Conservation (phyloP, 2,888 invertebrate genomes). For the Pristionchus fissidentatus region DNA sequence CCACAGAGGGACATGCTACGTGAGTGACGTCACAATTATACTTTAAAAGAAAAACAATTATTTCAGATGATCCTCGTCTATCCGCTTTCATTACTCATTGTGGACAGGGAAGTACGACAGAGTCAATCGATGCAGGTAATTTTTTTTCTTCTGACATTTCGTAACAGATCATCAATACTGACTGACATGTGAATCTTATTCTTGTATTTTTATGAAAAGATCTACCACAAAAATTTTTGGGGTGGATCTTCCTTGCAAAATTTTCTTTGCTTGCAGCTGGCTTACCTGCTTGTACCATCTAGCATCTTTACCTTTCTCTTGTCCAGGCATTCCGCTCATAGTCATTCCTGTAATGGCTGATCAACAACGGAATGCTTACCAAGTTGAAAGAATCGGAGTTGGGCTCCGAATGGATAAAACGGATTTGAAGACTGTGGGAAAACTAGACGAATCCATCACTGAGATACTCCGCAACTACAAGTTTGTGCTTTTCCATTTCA, state of each 20-base stretch:
- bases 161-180: background rate
- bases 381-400: slow-evolving; percentile 62
- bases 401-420: slow-evolving; percentile 27
- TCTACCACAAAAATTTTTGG: background rate
- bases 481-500: background rate
- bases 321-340: slow-evolving; percentile 76
- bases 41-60: background rate
- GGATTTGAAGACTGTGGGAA: background rate
- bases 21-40: background rate
- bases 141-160: background rate
- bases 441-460: background rate
- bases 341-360: slow-evolving; percentile 77
- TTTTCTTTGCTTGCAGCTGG: too few species aligned
- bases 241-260: too few species aligned
- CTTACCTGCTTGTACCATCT: too few species aligned
- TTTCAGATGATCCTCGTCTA: slow-evolving; percentile 53
- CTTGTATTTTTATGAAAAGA: background rate
- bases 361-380: slow-evolving; percentile 76
- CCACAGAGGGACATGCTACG: too few species aligned
- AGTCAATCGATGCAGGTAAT: slow-evolving; percentile 47
- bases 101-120: slow-evolving; percentile 57
- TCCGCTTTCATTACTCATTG: slow-evolving; percentile 56
- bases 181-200: too few species aligned
- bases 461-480: slow-evolving; percentile 20
- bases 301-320: too few species aligned